A percentile compares a stretch with the other conserved stretches of the same genome.
Evolutionary conservation across 1,140 invertebrate genomes (phyloP).

Genomic region (Hypsibius dujardini): DNA sequence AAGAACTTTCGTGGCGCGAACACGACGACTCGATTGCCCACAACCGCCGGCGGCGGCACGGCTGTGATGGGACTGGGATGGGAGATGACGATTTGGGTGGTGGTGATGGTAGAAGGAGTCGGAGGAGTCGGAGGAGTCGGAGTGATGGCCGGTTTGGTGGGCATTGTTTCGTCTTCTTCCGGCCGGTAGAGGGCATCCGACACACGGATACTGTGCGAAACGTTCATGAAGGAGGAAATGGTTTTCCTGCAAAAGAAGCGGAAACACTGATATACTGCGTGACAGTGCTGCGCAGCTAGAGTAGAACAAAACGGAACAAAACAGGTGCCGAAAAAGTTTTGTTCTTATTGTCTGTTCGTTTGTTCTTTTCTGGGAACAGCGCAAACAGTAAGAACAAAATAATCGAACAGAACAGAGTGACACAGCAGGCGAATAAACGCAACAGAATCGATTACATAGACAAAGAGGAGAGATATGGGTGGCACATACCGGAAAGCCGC

Average conservation of each 20-base stretch:
- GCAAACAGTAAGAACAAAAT: too few relatives aligned
- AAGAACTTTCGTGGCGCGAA: conserved; percentile 4
- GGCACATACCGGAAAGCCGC: background rate
- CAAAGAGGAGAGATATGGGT: too few relatives aligned
- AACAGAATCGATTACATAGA: too few relatives aligned
- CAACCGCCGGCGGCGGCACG: background rate
- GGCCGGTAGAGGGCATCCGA: background rate
- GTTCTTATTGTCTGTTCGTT: too few relatives aligned
- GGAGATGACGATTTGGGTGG: too few relatives aligned
- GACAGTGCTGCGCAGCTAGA: background rate
- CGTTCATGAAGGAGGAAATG: background rate
- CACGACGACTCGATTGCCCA: background rate
- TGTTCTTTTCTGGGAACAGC: too few relatives aligned
- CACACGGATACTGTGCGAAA: background rate
- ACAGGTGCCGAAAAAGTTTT: background rate
- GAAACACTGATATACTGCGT: background rate
- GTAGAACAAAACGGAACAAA: background rate
- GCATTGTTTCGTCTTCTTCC: background rate
- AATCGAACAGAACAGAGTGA: too few relatives aligned
- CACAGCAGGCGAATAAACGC: too few relatives aligned
- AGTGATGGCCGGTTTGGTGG: background rate
- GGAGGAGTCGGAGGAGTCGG: background rate
- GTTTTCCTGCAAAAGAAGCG: background rate
- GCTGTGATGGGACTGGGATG: too few relatives aligned
- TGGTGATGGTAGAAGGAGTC: too few relatives aligned